Percentiles rank a stretch among this genome's conserved stretches.
These are phyloP conservation scores for Dolichomitus sp. DNA, from an alignment of 2,888 invertebrate genomes.

Conservation along the genomic window DNA sequence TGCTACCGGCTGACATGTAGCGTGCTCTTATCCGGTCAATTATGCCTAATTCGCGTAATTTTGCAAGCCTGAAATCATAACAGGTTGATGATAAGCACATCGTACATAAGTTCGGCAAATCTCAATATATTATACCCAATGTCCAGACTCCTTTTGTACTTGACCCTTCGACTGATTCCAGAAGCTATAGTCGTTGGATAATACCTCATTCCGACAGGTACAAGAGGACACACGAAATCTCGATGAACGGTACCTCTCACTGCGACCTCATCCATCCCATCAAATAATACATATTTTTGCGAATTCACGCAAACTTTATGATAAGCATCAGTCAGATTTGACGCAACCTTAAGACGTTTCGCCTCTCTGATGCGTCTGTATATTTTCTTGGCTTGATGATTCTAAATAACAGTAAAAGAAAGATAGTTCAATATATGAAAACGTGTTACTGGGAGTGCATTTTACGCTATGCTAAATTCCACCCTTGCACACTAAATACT, in stretches of 20 bases:
- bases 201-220: not conserved
- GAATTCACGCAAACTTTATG: constrained; percentile 31
- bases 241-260: not conserved
- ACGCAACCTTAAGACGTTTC: not conserved
- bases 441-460: no score
- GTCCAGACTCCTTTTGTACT: constrained; percentile 26
- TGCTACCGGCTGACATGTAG: constrained; percentile 17
- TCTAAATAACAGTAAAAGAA: not conserved
- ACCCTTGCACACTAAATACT: no score
- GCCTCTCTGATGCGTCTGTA: not conserved
- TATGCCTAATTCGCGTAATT: constrained; percentile 48
- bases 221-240: not conserved
- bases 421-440: not conserved
- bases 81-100: no score
- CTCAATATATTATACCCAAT: constrained; percentile 24
- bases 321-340: constrained; percentile 1
- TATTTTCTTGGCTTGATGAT: constrained; percentile 1
- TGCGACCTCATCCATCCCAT: constrained; percentile 26
- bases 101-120: no score
- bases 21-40: constrained; percentile 32
- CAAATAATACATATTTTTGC: constrained; percentile 42
- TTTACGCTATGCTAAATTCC: no score
- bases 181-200: not conserved
- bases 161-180: constrained; percentile 2
- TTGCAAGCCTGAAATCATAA: constrained; percentile 44